Conservation (phyloP, 1,140 invertebrate species). For the Calliopsis andreniformis region DNA sequence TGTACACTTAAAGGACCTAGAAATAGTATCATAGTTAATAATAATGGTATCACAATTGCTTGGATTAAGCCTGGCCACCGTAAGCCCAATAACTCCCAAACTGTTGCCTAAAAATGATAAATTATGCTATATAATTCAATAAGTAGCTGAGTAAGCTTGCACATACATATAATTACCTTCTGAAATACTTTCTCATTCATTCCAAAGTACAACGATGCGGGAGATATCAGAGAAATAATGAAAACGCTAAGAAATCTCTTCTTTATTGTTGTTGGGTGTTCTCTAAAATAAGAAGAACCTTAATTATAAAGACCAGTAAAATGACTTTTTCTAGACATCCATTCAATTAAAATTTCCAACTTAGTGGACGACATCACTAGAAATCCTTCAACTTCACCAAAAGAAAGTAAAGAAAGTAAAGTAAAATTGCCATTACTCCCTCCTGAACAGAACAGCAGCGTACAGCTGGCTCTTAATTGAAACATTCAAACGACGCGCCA, state of each 20-base stretch:
- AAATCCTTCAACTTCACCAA: too few relatives aligned
- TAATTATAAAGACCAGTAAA: too few relatives aligned
- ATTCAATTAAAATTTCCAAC: too few relatives aligned
- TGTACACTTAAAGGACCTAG: slow-evolving; percentile 91
- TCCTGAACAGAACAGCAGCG: too few relatives aligned
- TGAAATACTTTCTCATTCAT: slow-evolving; percentile 83
- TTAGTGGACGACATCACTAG: too few relatives aligned
- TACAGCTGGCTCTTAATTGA: too few relatives aligned
- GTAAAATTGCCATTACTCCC: too few relatives aligned
- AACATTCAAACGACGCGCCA: slow-evolving; percentile 21
- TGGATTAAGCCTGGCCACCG: slow-evolving; percentile 87
- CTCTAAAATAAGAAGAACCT: slow-evolving; percentile 83
- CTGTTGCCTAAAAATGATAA: slow-evolving; percentile 79
- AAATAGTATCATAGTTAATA: slow-evolving; percentile 92
- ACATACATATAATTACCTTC: slow-evolving; percentile 77
- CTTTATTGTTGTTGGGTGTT: slow-evolving; percentile 94
- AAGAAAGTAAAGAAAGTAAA: too few relatives aligned
- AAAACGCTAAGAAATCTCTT: slow-evolving; percentile 93
- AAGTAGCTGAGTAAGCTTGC: neutral
- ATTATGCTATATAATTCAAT: neutral
- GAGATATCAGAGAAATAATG: slow-evolving; percentile 90
- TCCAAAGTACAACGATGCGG: slow-evolving; percentile 88
- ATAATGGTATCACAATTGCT: slow-evolving; percentile 88
- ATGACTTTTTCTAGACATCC: too few relatives aligned
- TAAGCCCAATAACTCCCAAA: slow-evolving; percentile 90